A percentile compares a stretch with the other conserved stretches of the same genome.
Evolutionary conservation across 2,797 vertebrate species (phyloP).

Genomic region (Podarcis lilfordi): DNA sequence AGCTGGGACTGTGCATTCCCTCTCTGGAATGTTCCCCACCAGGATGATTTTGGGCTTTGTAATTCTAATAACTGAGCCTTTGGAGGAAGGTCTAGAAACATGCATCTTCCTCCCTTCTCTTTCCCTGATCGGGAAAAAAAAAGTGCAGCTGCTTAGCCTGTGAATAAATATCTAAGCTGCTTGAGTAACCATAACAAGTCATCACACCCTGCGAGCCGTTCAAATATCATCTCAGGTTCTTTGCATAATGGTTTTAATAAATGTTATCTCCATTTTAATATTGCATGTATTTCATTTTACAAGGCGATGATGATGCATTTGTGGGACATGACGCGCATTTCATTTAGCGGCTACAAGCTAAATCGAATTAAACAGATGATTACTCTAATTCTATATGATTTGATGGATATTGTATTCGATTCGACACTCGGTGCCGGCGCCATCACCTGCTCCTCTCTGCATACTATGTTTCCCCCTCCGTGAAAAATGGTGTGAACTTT

Average conservation of each 20-base stretch:
- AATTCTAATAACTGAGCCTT: neutral
- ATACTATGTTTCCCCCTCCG: slow-evolving; percentile 54
- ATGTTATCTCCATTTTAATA: slow-evolving; percentile 72
- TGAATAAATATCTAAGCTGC: neutral
- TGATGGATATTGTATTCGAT: slow-evolving; percentile 65
- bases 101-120: neutral
- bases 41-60: neutral
- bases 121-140: slow-evolving; percentile 8
- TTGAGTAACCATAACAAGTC: neutral
- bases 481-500: slow-evolving; percentile 60
- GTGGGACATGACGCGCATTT: slow-evolving; percentile 64
- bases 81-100: neutral
- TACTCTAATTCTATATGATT: slow-evolving; percentile 64
- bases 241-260: slow-evolving; percentile 71
- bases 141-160: neutral
- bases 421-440: slow-evolving; percentile 50
- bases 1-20: neutral
- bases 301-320: slow-evolving; percentile 72
- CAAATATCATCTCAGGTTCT: slow-evolving; percentile 54
- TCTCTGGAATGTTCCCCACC: neutral
- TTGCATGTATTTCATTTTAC: slow-evolving; percentile 71
- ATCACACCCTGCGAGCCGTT: slow-evolving; percentile 42
- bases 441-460: slow-evolving; percentile 63
- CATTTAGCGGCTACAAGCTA: slow-evolving; percentile 73
- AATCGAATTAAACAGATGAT: slow-evolving; percentile 73